phyloP scores from a whole-genome alignment of 2,797 vertebrate genomes.

The Sebastes dallii region DNA sequence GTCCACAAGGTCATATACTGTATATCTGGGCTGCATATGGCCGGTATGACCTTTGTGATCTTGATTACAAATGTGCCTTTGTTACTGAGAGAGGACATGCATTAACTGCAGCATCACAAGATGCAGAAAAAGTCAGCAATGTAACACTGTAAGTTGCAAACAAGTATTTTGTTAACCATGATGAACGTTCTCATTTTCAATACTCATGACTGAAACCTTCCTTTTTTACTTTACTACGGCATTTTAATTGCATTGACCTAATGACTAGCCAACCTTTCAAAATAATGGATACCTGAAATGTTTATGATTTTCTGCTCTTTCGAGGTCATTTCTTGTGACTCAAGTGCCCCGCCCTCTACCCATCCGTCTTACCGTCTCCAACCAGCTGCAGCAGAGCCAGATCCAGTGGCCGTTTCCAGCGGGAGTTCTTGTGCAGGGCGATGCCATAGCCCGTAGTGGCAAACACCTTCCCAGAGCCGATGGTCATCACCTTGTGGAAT shows the following conservation, averaged over 20 bases:
- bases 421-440: slow-evolving; percentile 91
- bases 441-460: slow-evolving; percentile 93
- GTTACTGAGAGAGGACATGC: neutral
- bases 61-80: neutral
- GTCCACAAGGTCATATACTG: neutral
- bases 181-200: too few species aligned
- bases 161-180: too few species aligned
- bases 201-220: neutral
- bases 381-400: slow-evolving; percentile 91
- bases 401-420: slow-evolving; percentile 91
- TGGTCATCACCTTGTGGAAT: slow-evolving; percentile 84
- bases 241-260: neutral
- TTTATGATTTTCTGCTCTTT: neutral
- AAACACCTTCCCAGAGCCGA: slow-evolving; percentile 92
- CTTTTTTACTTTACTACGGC: neutral
- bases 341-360: neutral
- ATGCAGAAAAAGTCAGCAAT: neutral
- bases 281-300: neutral
- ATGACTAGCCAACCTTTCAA: neutral
- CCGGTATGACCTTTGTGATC: neutral
- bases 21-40: neutral
- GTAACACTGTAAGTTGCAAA: neutral
- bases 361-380: slow-evolving; percentile 84
- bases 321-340: neutral
- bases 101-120: neutral